These are phyloP conservation scores for Drosophila longiperda DNA, from an alignment of 2,888 invertebrate species.

Conservation along the genomic window DNA sequence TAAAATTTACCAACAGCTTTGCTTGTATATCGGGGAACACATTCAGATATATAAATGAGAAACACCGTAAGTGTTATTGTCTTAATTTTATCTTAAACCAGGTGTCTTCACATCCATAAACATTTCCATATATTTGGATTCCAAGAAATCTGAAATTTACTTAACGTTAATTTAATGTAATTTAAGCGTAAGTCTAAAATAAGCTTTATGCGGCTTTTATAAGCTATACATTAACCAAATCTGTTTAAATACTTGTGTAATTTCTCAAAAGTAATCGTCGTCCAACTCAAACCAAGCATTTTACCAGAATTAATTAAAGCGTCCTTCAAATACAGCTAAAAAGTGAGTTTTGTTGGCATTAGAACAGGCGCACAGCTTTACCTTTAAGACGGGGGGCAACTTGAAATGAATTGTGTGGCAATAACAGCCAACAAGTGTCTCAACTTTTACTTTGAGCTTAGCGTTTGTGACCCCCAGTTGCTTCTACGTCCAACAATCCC, in stretches of 20 bases:
- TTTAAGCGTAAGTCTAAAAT: background rate
- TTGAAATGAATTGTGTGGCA: slow-evolving; percentile 32
- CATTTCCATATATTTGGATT: background rate
- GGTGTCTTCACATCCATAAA: background rate
- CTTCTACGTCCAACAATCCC: background rate
- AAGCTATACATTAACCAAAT: background rate
- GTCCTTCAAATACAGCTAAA: slow-evolving; percentile 8
- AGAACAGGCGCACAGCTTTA: slow-evolving; percentile 17
- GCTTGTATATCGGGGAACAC: too few species aligned
- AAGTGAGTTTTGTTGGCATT: slow-evolving; percentile 24
- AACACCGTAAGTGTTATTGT: too few species aligned
- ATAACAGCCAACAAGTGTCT: slow-evolving; percentile 70
- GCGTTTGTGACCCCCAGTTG: slow-evolving; percentile 4
- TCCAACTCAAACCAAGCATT: slow-evolving; percentile 9
- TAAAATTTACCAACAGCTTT: too few species aligned
- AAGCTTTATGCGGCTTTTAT: background rate
- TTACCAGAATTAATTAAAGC: slow-evolving; percentile 63
- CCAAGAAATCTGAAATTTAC: background rate
- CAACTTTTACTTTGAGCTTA: slow-evolving; percentile 59
- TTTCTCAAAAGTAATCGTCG: slow-evolving; percentile 13
- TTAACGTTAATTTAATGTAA: background rate
- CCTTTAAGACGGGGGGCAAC: slow-evolving; percentile 30
- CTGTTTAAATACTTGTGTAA: slow-evolving; percentile 8
- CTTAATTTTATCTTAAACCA: background rate
- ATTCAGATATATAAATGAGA: too few species aligned